These are phyloP conservation scores for Tricholauxania praeusta DNA, from an alignment of 2,888 invertebrate genomes.

Conservation along the genomic window DNA sequence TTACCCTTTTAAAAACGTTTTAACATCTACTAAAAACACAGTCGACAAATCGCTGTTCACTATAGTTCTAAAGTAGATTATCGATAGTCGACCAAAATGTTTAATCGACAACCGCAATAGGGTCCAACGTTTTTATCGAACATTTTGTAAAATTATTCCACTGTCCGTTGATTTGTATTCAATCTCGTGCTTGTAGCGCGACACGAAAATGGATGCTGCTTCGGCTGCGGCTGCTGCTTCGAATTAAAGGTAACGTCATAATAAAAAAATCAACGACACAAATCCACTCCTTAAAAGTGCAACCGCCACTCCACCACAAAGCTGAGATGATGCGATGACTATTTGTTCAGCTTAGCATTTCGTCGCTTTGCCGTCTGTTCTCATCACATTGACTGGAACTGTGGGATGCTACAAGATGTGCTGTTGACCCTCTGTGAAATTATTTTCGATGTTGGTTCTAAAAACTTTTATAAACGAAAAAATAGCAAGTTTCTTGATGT, in stretches of 20 bases:
- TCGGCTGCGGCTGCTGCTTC: not conserved
- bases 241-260: slow-evolving; percentile 15
- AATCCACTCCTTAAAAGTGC: slow-evolving; percentile 19
- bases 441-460: too few relatives aligned
- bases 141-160: too few relatives aligned
- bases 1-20: too few relatives aligned
- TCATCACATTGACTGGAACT: not conserved
- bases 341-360: not conserved
- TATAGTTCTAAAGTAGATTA: too few relatives aligned
- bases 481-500: too few relatives aligned
- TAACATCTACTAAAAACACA: too few relatives aligned
- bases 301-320: not conserved
- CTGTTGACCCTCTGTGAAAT: slow-evolving; percentile 15
- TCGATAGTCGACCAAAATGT: too few relatives aligned
- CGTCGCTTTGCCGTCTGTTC: not conserved
- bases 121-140: too few relatives aligned
- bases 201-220: not conserved
- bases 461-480: too few relatives aligned
- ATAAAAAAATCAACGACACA: not conserved
- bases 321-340: not conserved
- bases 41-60: too few relatives aligned
- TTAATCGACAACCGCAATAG: too few relatives aligned
- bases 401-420: slow-evolving; percentile 2
- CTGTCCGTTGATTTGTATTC: slow-evolving; percentile 8
- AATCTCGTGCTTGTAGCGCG: slow-evolving; percentile 6